Evolutionary conservation across 2,888 invertebrate species (phyloP).

Genomic region (Eumerus sabulonum): DNA sequence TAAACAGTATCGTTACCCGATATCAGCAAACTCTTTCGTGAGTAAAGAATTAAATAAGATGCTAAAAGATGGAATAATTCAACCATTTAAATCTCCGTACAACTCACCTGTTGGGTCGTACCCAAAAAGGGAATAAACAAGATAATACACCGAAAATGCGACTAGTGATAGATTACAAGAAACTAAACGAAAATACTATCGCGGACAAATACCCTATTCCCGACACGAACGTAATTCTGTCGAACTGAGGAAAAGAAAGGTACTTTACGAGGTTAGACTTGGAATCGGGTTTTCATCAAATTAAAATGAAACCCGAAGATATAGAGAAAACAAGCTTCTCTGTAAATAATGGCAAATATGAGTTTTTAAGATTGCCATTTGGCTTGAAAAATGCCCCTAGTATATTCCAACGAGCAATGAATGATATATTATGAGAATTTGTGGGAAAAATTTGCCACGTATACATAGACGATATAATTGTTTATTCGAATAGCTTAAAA

Average conservation of each 20-base stretch:
- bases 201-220: conserved; percentile 20
- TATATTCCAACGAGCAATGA: conserved; percentile 34
- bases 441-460: conserved; percentile 26
- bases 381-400: conserved; percentile 20
- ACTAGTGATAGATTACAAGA: conserved; percentile 32
- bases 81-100: conserved; percentile 14
- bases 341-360: conserved; percentile 31
- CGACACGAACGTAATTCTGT: conserved; percentile 27
- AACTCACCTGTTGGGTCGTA: conserved; percentile 24
- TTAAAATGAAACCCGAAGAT: conserved; percentile 7
- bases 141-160: conserved; percentile 7
- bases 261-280: conserved; percentile 25
- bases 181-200: conserved; percentile 28
- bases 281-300: conserved; percentile 31
- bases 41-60: conserved; percentile 33
- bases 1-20: conserved; percentile 36
- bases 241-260: conserved; percentile 14
- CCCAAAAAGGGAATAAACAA: conserved; percentile 25
- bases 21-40: conserved; percentile 31
- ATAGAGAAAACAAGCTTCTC: conserved; percentile 9
- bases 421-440: conserved; percentile 16
- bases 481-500: conserved; percentile 10
- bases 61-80: conserved; percentile 24
- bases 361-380: conserved; percentile 29
- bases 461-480: conserved; percentile 17